Evolutionary conservation across 1,140 invertebrate species (phyloP).

Genomic region (Adoxophyes honmai): DNA sequence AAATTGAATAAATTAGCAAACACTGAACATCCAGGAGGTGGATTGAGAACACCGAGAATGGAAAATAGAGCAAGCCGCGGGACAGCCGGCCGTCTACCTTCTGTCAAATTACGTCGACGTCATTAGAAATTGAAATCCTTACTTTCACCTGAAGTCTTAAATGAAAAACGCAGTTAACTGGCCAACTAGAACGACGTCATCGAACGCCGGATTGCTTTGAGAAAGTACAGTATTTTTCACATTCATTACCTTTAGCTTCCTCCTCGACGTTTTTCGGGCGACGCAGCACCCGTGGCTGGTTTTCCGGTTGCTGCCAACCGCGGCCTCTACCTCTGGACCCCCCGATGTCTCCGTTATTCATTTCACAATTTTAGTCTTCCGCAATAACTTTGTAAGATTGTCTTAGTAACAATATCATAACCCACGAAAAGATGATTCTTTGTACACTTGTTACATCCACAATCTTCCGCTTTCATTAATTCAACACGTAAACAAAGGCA

Average conservation of each 20-base stretch:
- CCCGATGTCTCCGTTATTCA: slow-evolving; percentile 70
- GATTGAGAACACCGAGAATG: slow-evolving; percentile 16
- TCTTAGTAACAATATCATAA: slow-evolving; percentile 53
- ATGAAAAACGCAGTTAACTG: slow-evolving; percentile 35
- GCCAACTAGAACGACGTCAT: slow-evolving; percentile 45
- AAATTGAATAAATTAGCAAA: not conserved
- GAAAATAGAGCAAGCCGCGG: slow-evolving; percentile 28
- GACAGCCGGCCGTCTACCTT: slow-evolving; percentile 41
- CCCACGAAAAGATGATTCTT: slow-evolving; percentile 32
- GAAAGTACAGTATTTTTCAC: slow-evolving; percentile 27
- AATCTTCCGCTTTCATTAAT: slow-evolving; percentile 33
- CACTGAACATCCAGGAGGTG: not conserved
- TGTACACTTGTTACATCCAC: slow-evolving; percentile 21
- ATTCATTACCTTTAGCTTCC: slow-evolving; percentile 50
- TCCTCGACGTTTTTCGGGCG: slow-evolving; percentile 52
- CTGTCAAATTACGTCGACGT: slow-evolving; percentile 58
- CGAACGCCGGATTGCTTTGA: slow-evolving; percentile 23
- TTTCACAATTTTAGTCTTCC: slow-evolving; percentile 44
- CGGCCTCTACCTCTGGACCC: slow-evolving; percentile 67
- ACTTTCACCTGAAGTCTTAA: slow-evolving; percentile 66
- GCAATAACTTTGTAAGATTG: slow-evolving; percentile 21
- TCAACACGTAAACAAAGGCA: slow-evolving; percentile 75
- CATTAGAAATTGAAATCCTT: slow-evolving; percentile 66
- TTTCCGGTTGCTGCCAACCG: slow-evolving; percentile 65
- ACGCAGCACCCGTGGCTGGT: slow-evolving; percentile 60